These are phyloP conservation scores for Gambusia yucatana DNA, from an alignment of 2,797 vertebrate species.

Conservation along the genomic window DNA sequence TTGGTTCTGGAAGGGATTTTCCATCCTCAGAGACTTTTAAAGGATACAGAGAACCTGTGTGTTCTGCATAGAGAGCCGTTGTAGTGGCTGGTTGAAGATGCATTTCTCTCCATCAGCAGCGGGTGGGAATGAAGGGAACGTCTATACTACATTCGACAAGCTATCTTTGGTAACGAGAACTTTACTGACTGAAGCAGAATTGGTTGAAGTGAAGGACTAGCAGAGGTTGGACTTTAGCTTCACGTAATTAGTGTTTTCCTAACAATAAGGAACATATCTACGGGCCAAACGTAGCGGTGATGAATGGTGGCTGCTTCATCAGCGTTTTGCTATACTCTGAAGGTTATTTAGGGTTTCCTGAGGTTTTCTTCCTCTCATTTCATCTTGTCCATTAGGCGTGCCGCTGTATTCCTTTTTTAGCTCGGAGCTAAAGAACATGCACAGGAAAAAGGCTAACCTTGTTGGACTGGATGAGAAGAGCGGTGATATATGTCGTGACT, in stretches of 20 bases:
- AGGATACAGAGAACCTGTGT: not conserved
- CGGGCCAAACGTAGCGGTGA: constrained; percentile 15
- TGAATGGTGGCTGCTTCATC: constrained; percentile 34
- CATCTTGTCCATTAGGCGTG: constrained; percentile 65
- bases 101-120: not conserved
- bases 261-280: constrained; percentile 24
- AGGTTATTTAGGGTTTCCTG: constrained; percentile 41
- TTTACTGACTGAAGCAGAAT: constrained; percentile 25
- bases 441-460: constrained; percentile 59
- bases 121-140: not conserved
- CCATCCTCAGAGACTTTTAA: not conserved
- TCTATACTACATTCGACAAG: constrained; percentile 3
- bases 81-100: not conserved
- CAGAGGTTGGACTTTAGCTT: constrained; percentile 17
- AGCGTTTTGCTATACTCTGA: constrained; percentile 39
- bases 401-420: constrained; percentile 48
- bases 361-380: constrained; percentile 28
- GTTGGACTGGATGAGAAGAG: constrained; percentile 67
- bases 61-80: not conserved
- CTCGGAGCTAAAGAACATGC: constrained; percentile 58
- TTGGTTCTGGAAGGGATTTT: not conserved
- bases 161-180: constrained; percentile 14
- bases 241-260: constrained; percentile 28
- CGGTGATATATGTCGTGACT: constrained; percentile 65
- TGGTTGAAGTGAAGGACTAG: constrained; percentile 12